Conservation (phyloP, 2,797 vertebrate genomes). For the Heterohyrax brucei region DNA sequence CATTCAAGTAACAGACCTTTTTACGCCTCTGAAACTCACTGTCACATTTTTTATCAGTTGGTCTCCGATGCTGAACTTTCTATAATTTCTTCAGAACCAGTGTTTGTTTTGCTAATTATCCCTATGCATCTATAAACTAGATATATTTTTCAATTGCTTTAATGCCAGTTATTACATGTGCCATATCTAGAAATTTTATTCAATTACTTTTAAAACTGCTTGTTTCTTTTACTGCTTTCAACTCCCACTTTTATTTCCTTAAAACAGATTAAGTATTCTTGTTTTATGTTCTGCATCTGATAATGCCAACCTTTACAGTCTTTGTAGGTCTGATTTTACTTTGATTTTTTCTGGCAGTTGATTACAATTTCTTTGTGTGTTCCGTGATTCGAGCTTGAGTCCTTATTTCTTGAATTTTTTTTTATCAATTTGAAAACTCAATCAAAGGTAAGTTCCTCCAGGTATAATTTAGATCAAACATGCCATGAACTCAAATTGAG, state of each 20-base stretch:
- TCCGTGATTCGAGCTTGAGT: not conserved
- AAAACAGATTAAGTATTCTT: not conserved
- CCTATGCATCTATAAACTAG: not conserved
- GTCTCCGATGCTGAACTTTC: not conserved
- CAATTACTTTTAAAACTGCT: constrained; percentile 12
- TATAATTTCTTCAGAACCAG: not conserved
- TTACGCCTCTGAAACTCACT: not conserved
- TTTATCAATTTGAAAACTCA: not conserved
- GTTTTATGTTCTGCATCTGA: not conserved
- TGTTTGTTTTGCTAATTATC: constrained; percentile 7
- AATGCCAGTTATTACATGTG: not conserved
- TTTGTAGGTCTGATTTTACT: not conserved
- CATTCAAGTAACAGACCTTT: rapidly evolving
- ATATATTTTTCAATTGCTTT: not conserved
- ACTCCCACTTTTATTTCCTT: not conserved
- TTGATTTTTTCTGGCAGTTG: not conserved
- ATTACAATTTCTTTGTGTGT: not conserved
- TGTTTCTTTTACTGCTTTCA: constrained; percentile 11
- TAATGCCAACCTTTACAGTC: not conserved
- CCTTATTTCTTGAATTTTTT: not conserved
- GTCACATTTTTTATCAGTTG: not conserved
- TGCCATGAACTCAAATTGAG: too few species aligned
- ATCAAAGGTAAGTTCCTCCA: not conserved
- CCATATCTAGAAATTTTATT: not conserved
- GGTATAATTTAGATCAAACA: not conserved